Percentiles rank a stretch among this genome's conserved stretches.
Evolutionary conservation across 1,140 invertebrate genomes (phyloP).

Genomic region (Stenopsyche tienmushanensis): DNA sequence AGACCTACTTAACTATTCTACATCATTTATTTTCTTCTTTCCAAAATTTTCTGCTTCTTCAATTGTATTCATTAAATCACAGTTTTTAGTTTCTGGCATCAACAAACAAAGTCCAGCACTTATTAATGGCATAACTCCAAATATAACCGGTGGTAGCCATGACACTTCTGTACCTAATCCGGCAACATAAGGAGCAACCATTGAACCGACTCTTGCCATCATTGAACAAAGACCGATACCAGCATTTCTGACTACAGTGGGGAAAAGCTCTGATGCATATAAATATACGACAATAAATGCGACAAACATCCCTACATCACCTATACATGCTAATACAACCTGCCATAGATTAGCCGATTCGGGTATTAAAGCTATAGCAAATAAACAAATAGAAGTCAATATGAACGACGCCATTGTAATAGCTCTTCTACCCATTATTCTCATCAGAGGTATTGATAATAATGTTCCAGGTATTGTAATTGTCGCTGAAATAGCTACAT

Average conservation of each 20-base stretch:
- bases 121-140: conserved; percentile 65
- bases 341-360: conserved; percentile 53
- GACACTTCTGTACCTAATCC: conserved; percentile 48
- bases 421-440: conserved; percentile 59
- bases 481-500: conserved; percentile 65
- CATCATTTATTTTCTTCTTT: conserved; percentile 50
- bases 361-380: conserved; percentile 58
- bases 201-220: conserved; percentile 67
- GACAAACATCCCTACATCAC: conserved; percentile 68
- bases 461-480: conserved; percentile 65
- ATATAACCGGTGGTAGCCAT: conserved; percentile 67
- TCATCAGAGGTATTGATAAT: conserved; percentile 63
- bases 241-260: conserved; percentile 67
- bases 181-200: conserved; percentile 65
- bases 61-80: conserved; percentile 72
- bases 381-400: conserved; percentile 58
- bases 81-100: conserved; percentile 74
- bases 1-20: no score
- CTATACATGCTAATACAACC: conserved; percentile 62
- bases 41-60: conserved; percentile 77
- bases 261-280: conserved; percentile 68
- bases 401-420: conserved; percentile 61
- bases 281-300: conserved; percentile 68
- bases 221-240: conserved; percentile 67
- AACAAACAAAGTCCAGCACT: conserved; percentile 65